Conservation (phyloP, 2,113 vertebrate species). For the Peromyscus maniculatus region DNA sequence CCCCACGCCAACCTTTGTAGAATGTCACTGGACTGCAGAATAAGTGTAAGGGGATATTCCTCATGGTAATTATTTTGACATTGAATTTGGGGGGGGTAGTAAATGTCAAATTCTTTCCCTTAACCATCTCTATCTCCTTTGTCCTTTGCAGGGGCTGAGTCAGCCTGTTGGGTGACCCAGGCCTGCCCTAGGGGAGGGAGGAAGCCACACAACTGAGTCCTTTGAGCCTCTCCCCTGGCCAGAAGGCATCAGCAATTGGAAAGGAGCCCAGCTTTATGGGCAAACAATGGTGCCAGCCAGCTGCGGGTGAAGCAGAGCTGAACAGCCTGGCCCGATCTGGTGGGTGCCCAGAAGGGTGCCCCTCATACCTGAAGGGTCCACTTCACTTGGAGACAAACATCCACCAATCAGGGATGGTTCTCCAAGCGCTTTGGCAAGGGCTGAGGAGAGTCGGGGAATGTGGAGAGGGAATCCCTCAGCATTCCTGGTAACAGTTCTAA, state of each 20-base stretch:
- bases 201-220: slow-evolving; percentile 75
- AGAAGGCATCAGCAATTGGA: slow-evolving; percentile 73
- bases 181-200: slow-evolving; percentile 65
- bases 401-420: not conserved
- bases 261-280: slow-evolving; percentile 62
- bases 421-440: not conserved
- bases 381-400: not conserved
- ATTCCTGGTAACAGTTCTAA: not conserved
- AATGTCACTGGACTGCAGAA: slow-evolving; percentile 12
- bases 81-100: not conserved
- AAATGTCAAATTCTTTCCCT: slow-evolving; percentile 81
- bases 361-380: slow-evolving; percentile 58
- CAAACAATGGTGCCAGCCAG: slow-evolving; percentile 84
- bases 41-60: slow-evolving; percentile 44
- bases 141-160: slow-evolving; percentile 69
- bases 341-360: slow-evolving; percentile 36
- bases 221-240: slow-evolving; percentile 75
- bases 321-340: slow-evolving; percentile 59
- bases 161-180: slow-evolving; percentile 76
- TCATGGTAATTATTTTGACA: slow-evolving; percentile 46
- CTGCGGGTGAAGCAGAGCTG: slow-evolving; percentile 55
- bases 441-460: not conserved
- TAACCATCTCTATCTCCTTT: slow-evolving; percentile 74
- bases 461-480: not conserved
- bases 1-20: not conserved